Base-by-base conservation (phyloP, 2,797 vertebrate genomes). In the Staurois parvus region DNA sequence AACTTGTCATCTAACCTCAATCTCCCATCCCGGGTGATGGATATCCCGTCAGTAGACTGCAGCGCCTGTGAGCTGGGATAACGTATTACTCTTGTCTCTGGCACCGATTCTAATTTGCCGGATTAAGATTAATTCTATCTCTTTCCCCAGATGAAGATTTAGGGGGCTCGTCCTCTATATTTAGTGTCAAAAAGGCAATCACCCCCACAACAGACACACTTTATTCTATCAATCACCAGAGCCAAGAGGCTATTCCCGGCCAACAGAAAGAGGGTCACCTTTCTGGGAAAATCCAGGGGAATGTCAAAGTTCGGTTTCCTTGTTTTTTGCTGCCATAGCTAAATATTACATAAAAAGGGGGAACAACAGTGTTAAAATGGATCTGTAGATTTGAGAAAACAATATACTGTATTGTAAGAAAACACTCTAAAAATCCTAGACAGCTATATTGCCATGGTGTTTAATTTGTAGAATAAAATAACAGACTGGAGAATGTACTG, bases 61-160 rank as follows among this genome's bases (percentile, higher is more conserved):
- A 26, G 10, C 64, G 29, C 62, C 56, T 75, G 15, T 10, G 59
- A 76, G 69, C 37, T 67, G 72, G 21, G 26, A 19, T 56, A 68
- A 67, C 74, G 3, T 64, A 66, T 79, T 37, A 62, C 70, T 64
- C 64, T 70, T 67, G 59, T 80, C 84, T 85, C 29, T 29, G 56
- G 37, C 17, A 66, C 34, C 28, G 73, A 59, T 75, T 79, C 62
- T 75, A 67, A 80, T 85, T 74, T 74, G 75, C 68, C 34, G 72
- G 64, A 81, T 81, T 76, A 76, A 56, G 70, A 85, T 80, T 34
- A 48, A 85, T 80, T 56, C 48, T 40, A 67, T 75, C 19, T 74
- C 56, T 40, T 32, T 80, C 79, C 42, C 24, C 24, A 67, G 59
- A 10, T 30, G 26, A 48, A 19, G 78, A 76, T 69, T 85, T 75